phyloP scores from a whole-genome alignment of 2,113 vertebrate genomes.

The Ellobius talpinus region DNA sequence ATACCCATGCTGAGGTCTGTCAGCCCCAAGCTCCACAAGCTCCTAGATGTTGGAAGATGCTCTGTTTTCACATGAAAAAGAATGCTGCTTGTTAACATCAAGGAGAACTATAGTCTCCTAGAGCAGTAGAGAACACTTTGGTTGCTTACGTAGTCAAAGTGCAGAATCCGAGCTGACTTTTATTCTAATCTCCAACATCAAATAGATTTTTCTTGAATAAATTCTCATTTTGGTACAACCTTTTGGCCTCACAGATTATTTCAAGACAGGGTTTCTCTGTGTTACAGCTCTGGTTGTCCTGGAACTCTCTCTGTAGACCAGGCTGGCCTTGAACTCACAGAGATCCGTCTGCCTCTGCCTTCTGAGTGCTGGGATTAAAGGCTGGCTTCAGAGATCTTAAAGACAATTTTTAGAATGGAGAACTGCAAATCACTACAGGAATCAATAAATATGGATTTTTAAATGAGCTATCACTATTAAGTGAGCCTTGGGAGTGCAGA shows the following conservation, averaged over 20 bases:
- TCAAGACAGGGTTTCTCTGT: no score
- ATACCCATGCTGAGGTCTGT: not conserved
- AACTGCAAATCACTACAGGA: not conserved
- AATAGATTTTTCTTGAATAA: not conserved
- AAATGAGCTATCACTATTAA: not conserved
- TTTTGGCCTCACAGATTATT: not conserved
- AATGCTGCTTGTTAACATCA: not conserved
- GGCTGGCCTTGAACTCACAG: no score
- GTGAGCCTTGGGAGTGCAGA: no score
- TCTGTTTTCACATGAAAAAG: constrained; percentile 41
- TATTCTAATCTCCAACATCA: not conserved
- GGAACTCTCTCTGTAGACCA: no score
- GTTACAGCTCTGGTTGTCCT: no score
- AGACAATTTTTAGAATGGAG: not conserved
- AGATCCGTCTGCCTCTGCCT: no score
- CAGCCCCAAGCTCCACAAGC: not conserved
- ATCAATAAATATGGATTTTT: not conserved
- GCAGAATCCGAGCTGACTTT: not conserved
- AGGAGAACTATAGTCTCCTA: not conserved
- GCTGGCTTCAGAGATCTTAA: not conserved
- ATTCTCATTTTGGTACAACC: not conserved
- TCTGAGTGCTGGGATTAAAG: no score
- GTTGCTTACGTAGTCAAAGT: not conserved
- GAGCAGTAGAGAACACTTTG: not conserved
- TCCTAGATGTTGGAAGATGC: not conserved